Base-by-base conservation (phyloP, 2,113 vertebrate genomes). In the human (Homo sapiens) region DNA sequence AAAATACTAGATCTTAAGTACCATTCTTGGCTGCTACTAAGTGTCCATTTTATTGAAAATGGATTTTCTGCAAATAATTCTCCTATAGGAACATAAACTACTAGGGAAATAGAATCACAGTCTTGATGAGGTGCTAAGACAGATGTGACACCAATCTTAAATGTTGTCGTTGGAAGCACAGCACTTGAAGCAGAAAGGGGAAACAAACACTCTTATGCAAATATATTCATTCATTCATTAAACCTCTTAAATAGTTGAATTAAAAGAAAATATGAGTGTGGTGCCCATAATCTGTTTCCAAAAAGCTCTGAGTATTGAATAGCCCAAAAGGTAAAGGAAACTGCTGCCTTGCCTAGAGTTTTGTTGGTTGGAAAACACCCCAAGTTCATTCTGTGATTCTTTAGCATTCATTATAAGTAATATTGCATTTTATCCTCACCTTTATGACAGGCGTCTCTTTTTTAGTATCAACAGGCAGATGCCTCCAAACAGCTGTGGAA, bases 401-500 rank as follows among this genome's bases (percentile, higher is more conserved):
- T 93, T 25, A 82, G 23, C 40, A 17, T 73, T 48, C 45, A 90
- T 59, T 70, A 1, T 76, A 40, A 82, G 20, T 61, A 45, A 43
- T 30, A 17, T 55, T 76, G 10, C 25, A 45, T 70, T 79, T 95
- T 18, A 72, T 73, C 70, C 55, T 91, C 73, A 25, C 59, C 75
- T 90, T 94, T 38, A 66, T 94, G n/a, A 95, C 81, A 82, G n/a
- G 30, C 64, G 50, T 75, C n/a, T 98, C 43, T 92, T 88, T 95
- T 96, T 93, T 97, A 99, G 99, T 99, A 99, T 98, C 99, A 99
- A 72, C 99, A 99, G 98, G 98, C 99, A 96, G 99, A 99, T 52
- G 99, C 99, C 18, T 99, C 99, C 14, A 99, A 99, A 93, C 99
- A 99, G 98, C 99, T 99, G 97, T 99, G 99, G 99, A 99, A 98